These are phyloP conservation scores for Ptilodon capucinus DNA, from an alignment of 2,888 invertebrate species.

Conservation along the genomic window DNA sequence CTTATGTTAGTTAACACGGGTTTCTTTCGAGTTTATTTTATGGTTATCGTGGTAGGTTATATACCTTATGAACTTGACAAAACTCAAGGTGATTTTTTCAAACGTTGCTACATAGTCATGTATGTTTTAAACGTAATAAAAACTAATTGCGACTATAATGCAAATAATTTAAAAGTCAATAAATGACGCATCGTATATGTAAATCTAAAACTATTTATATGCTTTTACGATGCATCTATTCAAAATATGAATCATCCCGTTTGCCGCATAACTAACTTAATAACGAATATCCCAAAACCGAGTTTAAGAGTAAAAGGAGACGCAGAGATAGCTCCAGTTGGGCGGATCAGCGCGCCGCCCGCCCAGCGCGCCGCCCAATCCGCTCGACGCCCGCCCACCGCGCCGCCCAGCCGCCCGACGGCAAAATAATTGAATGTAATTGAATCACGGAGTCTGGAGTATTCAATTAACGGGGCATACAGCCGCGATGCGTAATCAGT, in stretches of 20 bases:
- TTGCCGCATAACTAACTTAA: neutral
- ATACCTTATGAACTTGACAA: conserved; percentile 55
- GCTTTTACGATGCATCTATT: too few relatives aligned
- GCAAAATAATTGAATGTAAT: conserved; percentile 72
- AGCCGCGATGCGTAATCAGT: conserved; percentile 52
- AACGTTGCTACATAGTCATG: too few relatives aligned
- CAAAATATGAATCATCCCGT: neutral
- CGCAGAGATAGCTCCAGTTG: conserved; percentile 44
- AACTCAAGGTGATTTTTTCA: conserved; percentile 46
- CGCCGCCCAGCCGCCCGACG: conserved; percentile 45
- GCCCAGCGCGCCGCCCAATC: conserved; percentile 64
- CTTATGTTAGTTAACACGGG: too few relatives aligned
- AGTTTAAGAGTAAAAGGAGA: conserved; percentile 30
- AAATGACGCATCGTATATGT: too few relatives aligned
- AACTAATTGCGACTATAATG: neutral
- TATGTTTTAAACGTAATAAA: too few relatives aligned
- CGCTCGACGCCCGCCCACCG: conserved; percentile 57
- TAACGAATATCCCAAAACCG: conserved; percentile 20
- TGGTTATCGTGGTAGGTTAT: conserved; percentile 16
- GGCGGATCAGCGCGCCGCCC: conserved; percentile 63
- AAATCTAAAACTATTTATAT: too few relatives aligned
- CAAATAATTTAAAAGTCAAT: too few relatives aligned
- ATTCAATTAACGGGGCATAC: conserved; percentile 65
- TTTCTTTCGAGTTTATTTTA: conserved; percentile 12
- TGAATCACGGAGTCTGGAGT: conserved; percentile 60